Conservation (phyloP, 1,140 invertebrate genomes). For the Solenopsis fugax region DNA sequence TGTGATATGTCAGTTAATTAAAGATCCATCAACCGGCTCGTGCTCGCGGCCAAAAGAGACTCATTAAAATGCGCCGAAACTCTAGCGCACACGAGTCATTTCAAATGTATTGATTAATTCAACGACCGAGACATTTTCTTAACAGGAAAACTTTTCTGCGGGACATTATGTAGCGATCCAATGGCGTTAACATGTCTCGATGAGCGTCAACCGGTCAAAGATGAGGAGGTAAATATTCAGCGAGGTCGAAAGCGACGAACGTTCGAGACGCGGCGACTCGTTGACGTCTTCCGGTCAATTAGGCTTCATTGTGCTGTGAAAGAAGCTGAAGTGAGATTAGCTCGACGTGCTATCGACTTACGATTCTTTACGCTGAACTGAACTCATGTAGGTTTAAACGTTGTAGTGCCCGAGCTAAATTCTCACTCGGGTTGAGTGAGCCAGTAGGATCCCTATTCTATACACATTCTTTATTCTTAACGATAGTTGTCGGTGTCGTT, state of each 20-base stretch:
- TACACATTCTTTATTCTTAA: too few relatives aligned
- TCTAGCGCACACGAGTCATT: constrained; percentile 1
- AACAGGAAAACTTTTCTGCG: constrained; percentile 60
- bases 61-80: constrained; percentile 61
- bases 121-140: constrained; percentile 36
- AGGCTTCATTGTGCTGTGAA: constrained; percentile 60
- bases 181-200: constrained; percentile 38
- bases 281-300: constrained; percentile 72
- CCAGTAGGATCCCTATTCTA: too few relatives aligned
- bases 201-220: background rate
- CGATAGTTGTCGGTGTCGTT: too few relatives aligned
- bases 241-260: constrained; percentile 17
- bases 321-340: constrained; percentile 51
- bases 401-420: background rate
- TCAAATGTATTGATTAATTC: constrained; percentile 54
- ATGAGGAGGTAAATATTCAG: constrained; percentile 42
- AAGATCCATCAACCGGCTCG: constrained; percentile 43
- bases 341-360: constrained; percentile 42
- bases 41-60: constrained; percentile 7
- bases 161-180: constrained; percentile 35
- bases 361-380: constrained; percentile 56
- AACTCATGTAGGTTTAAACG: background rate
- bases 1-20: constrained; percentile 42
- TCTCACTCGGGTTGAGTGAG: background rate
- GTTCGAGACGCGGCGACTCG: constrained; percentile 15